Percentiles rank a stretch among this genome's conserved stretches.
Conservation (phyloP, 2,888 invertebrate species). For the Dyspetes luteomarginatus region DNA sequence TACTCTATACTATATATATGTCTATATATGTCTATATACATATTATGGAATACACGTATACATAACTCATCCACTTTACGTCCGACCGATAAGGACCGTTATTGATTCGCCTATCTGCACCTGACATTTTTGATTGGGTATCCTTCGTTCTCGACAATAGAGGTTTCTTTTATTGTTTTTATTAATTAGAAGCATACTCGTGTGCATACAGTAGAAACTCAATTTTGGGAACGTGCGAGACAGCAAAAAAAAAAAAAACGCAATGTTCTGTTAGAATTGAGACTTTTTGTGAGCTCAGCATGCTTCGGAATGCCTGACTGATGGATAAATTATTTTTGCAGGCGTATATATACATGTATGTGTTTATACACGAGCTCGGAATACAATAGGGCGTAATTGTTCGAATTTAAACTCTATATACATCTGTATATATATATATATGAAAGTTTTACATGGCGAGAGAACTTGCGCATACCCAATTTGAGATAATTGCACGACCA, state of each 20-base stretch:
- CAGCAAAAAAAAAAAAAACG: too few species aligned
- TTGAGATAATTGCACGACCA: slow-evolving; percentile 14
- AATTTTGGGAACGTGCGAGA: too few species aligned
- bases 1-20: not conserved
- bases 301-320: not conserved
- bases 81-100: not conserved
- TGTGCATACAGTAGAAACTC: too few species aligned
- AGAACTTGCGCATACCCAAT: slow-evolving; percentile 19
- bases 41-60: not conserved
- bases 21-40: not conserved
- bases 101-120: slow-evolving; percentile 45
- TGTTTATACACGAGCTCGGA: too few species aligned
- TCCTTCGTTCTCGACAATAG: not conserved
- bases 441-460: not conserved
- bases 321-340: slow-evolving; percentile 12
- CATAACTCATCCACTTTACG: not conserved
- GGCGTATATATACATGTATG: too few species aligned
- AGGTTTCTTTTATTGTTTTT: too few species aligned
- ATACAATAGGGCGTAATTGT: slow-evolving; percentile 25
- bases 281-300: not conserved
- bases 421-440: not conserved
- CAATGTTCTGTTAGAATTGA: not conserved
- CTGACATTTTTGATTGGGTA: slow-evolving; percentile 36
- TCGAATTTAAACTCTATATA: slow-evolving; percentile 15
- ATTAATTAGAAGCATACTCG: too few species aligned